phyloP scores from a whole-genome alignment of 1,140 invertebrate genomes.

The Neodiprion pinetum region DNA sequence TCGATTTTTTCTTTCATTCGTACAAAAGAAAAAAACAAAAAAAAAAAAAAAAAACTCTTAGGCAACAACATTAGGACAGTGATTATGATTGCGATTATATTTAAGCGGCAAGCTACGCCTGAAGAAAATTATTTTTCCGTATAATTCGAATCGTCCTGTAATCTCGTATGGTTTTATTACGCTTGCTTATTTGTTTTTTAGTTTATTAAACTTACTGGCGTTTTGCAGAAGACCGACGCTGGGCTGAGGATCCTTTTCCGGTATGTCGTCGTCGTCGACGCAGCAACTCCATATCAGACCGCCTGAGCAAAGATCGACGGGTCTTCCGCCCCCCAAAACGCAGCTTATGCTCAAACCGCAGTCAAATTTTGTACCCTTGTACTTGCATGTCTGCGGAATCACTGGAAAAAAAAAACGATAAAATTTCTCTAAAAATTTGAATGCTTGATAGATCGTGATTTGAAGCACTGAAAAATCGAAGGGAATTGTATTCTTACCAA shows the following conservation, averaged over 20 bases:
- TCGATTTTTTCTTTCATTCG: not conserved
- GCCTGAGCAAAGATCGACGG: conserved; percentile 90
- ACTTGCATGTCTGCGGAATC: conserved; percentile 91
- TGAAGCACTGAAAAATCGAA: not conserved
- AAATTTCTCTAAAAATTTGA: not conserved
- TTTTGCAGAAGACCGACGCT: conserved; percentile 74
- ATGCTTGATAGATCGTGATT: not conserved
- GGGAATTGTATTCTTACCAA: too few relatives aligned
- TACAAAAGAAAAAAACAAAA: not conserved
- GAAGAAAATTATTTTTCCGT: conserved; percentile 48
- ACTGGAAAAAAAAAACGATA: conserved; percentile 67
- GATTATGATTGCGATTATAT: not conserved
- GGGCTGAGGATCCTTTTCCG: conserved; percentile 63
- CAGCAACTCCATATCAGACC: conserved; percentile 94
- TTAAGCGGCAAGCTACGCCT: conserved; percentile 16
- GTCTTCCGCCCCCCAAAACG: conserved; percentile 84
- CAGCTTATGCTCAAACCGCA: conserved; percentile 91
- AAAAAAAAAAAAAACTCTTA: conserved; percentile 4
- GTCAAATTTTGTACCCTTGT: conserved; percentile 85
- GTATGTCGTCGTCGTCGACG: conserved; percentile 75
- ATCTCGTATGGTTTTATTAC: conserved; percentile 33
- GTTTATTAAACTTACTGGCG: conserved; percentile 76
- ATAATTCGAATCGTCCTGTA: conserved; percentile 48
- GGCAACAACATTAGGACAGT: not conserved
- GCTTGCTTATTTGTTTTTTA: not conserved